Evolutionary conservation across 1,140 invertebrate species (phyloP).

Genomic region (Drosophila santomea): DNA sequence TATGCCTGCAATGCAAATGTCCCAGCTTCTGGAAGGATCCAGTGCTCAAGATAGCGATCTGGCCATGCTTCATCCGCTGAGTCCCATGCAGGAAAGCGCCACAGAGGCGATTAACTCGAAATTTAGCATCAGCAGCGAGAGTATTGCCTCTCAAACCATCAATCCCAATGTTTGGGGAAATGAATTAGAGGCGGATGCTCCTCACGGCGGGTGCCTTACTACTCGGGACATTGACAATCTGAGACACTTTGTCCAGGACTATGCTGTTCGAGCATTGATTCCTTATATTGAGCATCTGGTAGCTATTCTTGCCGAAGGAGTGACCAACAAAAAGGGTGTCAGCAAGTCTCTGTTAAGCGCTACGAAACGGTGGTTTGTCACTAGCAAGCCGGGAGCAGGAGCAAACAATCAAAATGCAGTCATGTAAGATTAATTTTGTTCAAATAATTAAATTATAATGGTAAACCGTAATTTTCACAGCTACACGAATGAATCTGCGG

Average conservation of each 20-base stretch:
- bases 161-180: slow-evolving; percentile 87
- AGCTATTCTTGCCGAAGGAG: slow-evolving; percentile 92
- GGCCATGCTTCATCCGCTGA: slow-evolving; percentile 87
- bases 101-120: slow-evolving; percentile 80
- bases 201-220: slow-evolving; percentile 91
- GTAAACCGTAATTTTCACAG: slow-evolving; percentile 84
- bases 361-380: slow-evolving; percentile 97
- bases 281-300: slow-evolving; percentile 96
- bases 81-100: slow-evolving; percentile 85
- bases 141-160: slow-evolving; percentile 85
- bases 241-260: slow-evolving; percentile 94
- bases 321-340: slow-evolving; percentile 95
- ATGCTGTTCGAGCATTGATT: slow-evolving; percentile 93
- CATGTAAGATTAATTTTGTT: slow-evolving; percentile 87
- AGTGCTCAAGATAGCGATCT: slow-evolving; percentile 62
- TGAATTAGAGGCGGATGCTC: slow-evolving; percentile 85
- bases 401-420: slow-evolving; percentile 90
- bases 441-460: neutral
- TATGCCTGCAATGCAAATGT: slow-evolving; percentile 85
- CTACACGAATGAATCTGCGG: slow-evolving; percentile 94
- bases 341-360: slow-evolving; percentile 96
- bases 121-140: slow-evolving; percentile 87
- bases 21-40: slow-evolving; percentile 56
- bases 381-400: slow-evolving; percentile 91
- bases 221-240: slow-evolving; percentile 93